Conservation (phyloP, 1,140 invertebrate species). For the Hylaeus volcanicus region DNA sequence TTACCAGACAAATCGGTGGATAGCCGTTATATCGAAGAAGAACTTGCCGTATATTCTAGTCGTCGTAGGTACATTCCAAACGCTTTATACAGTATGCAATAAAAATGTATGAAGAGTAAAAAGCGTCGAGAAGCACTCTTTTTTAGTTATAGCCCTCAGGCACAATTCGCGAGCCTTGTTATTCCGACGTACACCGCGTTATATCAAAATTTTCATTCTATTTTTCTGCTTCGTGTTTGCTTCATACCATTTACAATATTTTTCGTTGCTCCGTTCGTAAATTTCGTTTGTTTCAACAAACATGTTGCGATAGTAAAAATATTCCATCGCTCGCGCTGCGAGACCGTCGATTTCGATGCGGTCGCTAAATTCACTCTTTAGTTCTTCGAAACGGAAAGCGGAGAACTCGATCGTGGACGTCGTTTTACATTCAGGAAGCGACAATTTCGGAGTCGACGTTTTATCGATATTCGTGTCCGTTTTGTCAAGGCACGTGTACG, state of each 20-base stretch:
- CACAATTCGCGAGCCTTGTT: conserved; percentile 16
- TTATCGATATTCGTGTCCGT: background rate
- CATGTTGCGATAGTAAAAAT: conserved; percentile 20
- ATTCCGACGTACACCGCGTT: conserved; percentile 27
- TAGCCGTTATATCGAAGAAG: no score
- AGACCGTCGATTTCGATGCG: background rate
- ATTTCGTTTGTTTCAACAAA: conserved; percentile 28
- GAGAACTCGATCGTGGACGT: background rate
- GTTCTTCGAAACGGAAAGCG: background rate
- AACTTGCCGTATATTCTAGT: no score
- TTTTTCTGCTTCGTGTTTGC: background rate
- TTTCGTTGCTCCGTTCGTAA: background rate
- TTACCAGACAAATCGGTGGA: no score
- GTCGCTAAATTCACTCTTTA: background rate
- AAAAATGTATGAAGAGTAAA: no score
- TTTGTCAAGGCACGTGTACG: background rate
- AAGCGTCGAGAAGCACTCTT: conserved; percentile 7
- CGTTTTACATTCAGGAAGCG: background rate
- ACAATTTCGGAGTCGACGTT: background rate
- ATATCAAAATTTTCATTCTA: conserved; percentile 31
- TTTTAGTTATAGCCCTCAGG: background rate
- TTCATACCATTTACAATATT: conserved; percentile 39
- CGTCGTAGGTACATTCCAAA: no score
- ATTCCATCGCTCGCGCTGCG: background rate
- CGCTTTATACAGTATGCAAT: no score